These are phyloP conservation scores for Diarsia mendica DNA, from an alignment of 2,888 invertebrate genomes.

Conservation along the genomic window DNA sequence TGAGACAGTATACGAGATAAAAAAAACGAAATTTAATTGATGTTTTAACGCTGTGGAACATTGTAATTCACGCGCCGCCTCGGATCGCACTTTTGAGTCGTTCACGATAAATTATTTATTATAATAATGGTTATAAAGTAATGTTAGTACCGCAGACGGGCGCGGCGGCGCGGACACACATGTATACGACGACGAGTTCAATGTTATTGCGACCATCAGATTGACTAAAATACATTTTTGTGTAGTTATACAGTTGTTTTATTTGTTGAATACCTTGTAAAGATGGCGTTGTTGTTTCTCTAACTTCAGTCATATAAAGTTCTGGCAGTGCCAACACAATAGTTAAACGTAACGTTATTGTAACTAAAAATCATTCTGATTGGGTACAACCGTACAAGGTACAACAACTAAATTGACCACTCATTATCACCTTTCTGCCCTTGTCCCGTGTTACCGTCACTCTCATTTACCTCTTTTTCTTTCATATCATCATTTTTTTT, in stretches of 20 bases:
- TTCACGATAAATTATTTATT: conserved; percentile 75
- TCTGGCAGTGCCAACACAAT: neutral
- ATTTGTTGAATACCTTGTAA: conserved; percentile 58
- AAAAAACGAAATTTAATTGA: conserved; percentile 79
- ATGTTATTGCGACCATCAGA: conserved; percentile 90
- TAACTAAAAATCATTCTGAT: no score
- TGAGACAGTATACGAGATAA: conserved; percentile 89
- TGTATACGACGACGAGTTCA: conserved; percentile 89
- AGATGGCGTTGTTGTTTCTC: no score
- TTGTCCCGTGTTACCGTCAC: no score
- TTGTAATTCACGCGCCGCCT: conserved; percentile 80
- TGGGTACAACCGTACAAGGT: no score
- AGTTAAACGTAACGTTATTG: no score
- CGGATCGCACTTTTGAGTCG: conserved; percentile 65
- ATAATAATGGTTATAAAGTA: conserved; percentile 66
- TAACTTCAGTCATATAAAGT: no score
- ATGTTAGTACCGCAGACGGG: conserved; percentile 67
- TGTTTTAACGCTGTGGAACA: conserved; percentile 80
- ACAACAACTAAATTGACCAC: no score
- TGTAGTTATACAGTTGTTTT: conserved; percentile 86
- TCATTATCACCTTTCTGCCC: no score
- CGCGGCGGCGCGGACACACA: conserved; percentile 82
- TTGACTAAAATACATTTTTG: conserved; percentile 90
- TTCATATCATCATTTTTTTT: no score
- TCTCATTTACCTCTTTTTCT: no score